Percentiles rank a stretch among this genome's conserved stretches.
Conservation (phyloP, 2,797 vertebrate genomes). For the Pampus argenteus region DNA sequence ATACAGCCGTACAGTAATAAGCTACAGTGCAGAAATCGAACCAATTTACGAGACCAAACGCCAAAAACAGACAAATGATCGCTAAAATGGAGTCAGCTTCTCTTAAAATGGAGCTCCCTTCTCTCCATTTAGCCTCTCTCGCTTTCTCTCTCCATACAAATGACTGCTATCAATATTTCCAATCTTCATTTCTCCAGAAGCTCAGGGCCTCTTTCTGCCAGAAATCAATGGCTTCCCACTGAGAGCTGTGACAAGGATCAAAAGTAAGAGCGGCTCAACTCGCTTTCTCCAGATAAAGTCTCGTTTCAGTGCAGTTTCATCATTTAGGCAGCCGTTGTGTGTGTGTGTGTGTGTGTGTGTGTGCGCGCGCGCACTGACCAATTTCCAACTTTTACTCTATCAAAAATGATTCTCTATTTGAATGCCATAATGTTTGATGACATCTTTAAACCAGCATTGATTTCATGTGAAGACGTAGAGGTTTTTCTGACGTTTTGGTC, state of each 20-base stretch:
- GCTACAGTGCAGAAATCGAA: slow-evolving; percentile 70
- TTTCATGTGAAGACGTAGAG: not conserved
- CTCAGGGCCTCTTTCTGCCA: slow-evolving; percentile 60
- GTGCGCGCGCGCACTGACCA: not conserved
- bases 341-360: slow-evolving; percentile 19
- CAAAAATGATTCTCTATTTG: not conserved
- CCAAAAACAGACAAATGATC: slow-evolving; percentile 75
- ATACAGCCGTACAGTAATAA: slow-evolving; percentile 72
- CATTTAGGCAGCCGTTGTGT: slow-evolving; percentile 50
- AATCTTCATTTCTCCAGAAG: slow-evolving; percentile 77
- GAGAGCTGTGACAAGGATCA: slow-evolving; percentile 73
- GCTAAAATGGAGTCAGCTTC: slow-evolving; percentile 62
- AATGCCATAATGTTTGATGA: not conserved
- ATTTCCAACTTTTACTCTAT: not conserved
- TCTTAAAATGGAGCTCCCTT: slow-evolving; percentile 47
- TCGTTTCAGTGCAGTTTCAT: slow-evolving; percentile 58
- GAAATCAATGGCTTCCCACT: slow-evolving; percentile 80
- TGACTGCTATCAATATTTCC: slow-evolving; percentile 81
- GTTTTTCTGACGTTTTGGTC: no score
- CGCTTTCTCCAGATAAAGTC: slow-evolving; percentile 52
- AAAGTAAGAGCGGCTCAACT: slow-evolving; percentile 47
- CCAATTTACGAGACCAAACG: slow-evolving; percentile 59
- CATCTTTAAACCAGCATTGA: not conserved
- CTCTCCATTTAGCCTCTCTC: slow-evolving; percentile 51
- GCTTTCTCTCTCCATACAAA: slow-evolving; percentile 68